Evolutionary conservation across 2,888 invertebrate genomes (phyloP).

Genomic region (Petrolisthes manimaculis): DNA sequence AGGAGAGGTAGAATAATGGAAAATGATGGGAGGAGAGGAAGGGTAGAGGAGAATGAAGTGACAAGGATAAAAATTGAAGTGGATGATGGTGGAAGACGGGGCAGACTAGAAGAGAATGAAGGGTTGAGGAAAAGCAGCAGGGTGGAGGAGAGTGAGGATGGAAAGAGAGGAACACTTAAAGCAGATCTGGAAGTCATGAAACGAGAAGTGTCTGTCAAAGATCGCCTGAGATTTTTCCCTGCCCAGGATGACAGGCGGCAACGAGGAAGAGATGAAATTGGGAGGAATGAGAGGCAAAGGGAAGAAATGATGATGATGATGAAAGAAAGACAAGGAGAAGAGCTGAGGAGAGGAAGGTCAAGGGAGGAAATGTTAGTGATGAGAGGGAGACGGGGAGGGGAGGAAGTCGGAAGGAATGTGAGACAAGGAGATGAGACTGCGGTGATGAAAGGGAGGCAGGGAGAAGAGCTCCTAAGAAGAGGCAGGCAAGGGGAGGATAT

Average conservation of each 20-base stretch:
- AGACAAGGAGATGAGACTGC: too few species aligned
- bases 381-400: not conserved
- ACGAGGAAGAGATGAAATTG: not conserved
- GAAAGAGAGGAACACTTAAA: conserved; percentile 2
- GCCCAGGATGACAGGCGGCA: not conserved
- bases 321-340: not conserved
- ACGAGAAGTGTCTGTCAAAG: conserved; percentile 12
- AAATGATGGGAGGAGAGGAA: not conserved
- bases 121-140: conserved; percentile 31
- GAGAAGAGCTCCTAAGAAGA: not conserved
- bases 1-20: not conserved
- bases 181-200: not conserved
- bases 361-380: not conserved
- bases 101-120: not conserved
- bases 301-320: not conserved
- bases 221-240: not conserved
- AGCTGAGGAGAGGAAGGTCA: not conserved
- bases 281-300: not conserved
- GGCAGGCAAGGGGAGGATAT: not conserved
- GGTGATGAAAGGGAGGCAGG: not conserved
- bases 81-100: not conserved
- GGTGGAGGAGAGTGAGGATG: not conserved
- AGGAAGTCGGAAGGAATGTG: not conserved
- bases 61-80: not conserved
- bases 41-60: not conserved